Base-by-base conservation (phyloP, 2,113 vertebrate genomes). In the Pedionomus torquatus region DNA sequence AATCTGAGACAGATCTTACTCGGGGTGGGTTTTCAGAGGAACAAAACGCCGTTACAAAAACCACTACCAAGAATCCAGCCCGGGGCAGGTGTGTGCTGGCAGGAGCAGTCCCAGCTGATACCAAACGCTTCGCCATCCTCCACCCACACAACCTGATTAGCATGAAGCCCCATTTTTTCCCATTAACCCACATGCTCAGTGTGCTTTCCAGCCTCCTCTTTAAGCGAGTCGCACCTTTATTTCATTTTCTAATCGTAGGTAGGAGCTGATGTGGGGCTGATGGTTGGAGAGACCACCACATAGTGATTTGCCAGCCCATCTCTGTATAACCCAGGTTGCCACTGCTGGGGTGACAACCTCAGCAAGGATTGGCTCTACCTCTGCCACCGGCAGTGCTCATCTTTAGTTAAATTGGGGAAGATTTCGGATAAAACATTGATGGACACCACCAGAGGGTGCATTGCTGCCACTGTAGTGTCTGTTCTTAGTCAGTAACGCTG, bases 361-460 rank as follows among this genome's bases (percentile, higher is more conserved):
- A 54, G 52, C 28, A 54, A 30, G 28, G 17, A 54, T 54, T 30
- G 26, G 3, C 9, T n/a, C 44, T 78, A 66, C n/a, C 24, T 89
- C 65, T 55, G 7, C 17, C 11, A 20, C 26, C 2, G 10, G 55
- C 46, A 77, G 25, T 11, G 66, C 17, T 76, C 13, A 8, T 12
- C 26, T 41, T 48, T 3, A 21, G 46, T 41, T 63, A 43, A 41
- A 5, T 10, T 24, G 72, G 46, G 49, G 9, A 80, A 69, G 41
- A 49, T 28, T 66, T 86, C 18, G 30, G 37, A 24, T 57, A 79
- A 90, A 91, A 86, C 90, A 55, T 41, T 13, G 68, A 58, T 11
- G 90, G 68, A 60, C 41, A 63, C 97, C 98, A 97, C 95, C 95
- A 98, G 98, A 88, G 97, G 98, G 98, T 91, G 97, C 97, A 95